A percentile compares a stretch with the other conserved stretches of the same genome.
Conservation (phyloP, 2,113 vertebrate species). For the Micromys minutus region DNA sequence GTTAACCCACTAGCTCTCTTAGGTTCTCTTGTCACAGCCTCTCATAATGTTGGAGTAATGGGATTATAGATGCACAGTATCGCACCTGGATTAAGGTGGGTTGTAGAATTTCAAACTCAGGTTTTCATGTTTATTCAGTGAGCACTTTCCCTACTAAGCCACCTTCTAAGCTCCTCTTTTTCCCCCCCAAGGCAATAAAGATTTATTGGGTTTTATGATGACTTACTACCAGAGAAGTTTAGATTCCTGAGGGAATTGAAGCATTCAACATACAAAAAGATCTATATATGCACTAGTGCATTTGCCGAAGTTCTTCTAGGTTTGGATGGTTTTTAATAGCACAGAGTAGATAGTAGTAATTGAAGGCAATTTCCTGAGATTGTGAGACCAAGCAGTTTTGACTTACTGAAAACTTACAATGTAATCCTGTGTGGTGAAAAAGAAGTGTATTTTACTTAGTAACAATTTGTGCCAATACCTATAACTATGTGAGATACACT, state of each 20-base stretch:
- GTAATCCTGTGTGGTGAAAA: not conserved
- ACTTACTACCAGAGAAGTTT: constrained; percentile 27
- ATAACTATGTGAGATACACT: not conserved
- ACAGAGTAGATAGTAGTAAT: constrained; percentile 21
- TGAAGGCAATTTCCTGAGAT: constrained; percentile 45
- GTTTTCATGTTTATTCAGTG: not conserved
- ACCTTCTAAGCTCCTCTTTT: not conserved
- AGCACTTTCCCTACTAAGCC: not conserved
- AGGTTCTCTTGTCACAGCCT: not conserved
- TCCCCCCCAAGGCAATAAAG: constrained; percentile 5
- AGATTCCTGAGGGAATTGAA: constrained; percentile 14
- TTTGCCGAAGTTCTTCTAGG: not conserved
- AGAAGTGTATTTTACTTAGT: constrained; percentile 38
- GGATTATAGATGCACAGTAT: not conserved
- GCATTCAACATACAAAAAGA: constrained; percentile 37
- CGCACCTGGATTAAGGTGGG: not conserved
- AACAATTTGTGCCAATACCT: not conserved
- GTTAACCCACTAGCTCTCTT: not conserved
- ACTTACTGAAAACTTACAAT: constrained; percentile 39
- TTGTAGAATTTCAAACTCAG: not conserved
- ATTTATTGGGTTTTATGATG: constrained; percentile 49
- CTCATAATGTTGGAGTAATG: not conserved
- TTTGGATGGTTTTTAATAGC: constrained; percentile 28
- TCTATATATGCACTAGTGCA: not conserved
- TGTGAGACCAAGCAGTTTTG: constrained; percentile 17